Percentiles rank a stretch among this genome's conserved stretches.
phyloP scores from a whole-genome alignment of 2,113 vertebrate species.

The Cygnus buccinator region DNA sequence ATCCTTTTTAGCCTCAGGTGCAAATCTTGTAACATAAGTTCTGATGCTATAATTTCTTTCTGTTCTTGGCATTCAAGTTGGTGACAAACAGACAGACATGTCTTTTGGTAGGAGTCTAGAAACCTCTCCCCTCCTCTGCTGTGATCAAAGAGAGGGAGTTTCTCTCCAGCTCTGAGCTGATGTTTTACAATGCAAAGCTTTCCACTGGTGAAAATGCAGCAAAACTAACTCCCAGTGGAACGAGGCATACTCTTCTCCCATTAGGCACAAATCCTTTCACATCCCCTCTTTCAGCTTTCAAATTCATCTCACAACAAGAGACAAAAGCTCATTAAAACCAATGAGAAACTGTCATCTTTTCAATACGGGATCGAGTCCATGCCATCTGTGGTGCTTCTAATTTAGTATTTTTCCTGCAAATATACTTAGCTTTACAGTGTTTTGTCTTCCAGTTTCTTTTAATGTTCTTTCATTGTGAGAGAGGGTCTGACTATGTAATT shows the following conservation, averaged over 20 bases:
- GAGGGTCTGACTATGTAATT: background rate
- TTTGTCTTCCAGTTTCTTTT: background rate
- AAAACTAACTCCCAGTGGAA: background rate
- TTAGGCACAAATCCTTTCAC: background rate
- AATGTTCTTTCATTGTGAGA: background rate
- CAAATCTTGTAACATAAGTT: background rate
- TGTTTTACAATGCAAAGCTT: background rate
- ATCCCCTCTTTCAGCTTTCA: background rate
- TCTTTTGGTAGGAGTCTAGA: background rate
- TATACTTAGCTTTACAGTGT: background rate
- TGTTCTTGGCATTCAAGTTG: background rate
- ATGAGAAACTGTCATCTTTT: background rate
- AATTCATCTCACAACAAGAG: background rate
- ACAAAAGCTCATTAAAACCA: constrained; percentile 7
- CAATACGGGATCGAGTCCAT: background rate
- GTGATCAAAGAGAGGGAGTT: background rate
- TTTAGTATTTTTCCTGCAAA: background rate
- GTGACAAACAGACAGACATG: background rate
- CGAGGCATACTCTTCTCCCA: background rate
- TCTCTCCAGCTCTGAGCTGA: background rate
- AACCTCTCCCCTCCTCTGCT: background rate
- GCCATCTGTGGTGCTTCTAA: background rate
- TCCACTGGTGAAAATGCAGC: background rate
- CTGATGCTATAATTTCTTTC: background rate
- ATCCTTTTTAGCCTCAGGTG: background rate